These are phyloP conservation scores for Hippocampus zosterae DNA, from an alignment of 2,113 vertebrate species.

Conservation along the genomic window DNA sequence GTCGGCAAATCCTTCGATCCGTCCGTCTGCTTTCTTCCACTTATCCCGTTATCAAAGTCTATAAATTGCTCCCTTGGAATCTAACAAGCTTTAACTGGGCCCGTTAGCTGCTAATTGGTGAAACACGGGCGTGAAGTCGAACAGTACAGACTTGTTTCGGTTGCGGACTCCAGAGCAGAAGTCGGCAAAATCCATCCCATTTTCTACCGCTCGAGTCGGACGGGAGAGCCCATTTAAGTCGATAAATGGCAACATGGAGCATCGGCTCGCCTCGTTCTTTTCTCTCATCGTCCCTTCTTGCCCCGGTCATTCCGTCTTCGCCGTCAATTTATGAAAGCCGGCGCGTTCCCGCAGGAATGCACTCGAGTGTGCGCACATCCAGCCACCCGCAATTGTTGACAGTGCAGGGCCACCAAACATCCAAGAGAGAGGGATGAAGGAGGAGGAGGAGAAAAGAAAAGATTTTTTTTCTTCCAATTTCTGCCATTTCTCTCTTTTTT, in stretches of 20 bases:
- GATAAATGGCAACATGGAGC: not conserved
- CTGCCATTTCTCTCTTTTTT: constrained; percentile 37
- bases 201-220: not conserved
- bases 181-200: not conserved
- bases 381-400: constrained; percentile 49
- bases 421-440: constrained; percentile 65
- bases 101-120: not conserved
- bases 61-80: not conserved
- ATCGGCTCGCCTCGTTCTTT: constrained; percentile 7
- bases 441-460: constrained; percentile 37
- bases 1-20: too few species aligned
- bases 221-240: not conserved
- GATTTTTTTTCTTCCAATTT: constrained; percentile 49
- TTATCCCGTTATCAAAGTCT: too few species aligned
- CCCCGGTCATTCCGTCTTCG: constrained; percentile 49
- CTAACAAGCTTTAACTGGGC: not conserved
- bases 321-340: constrained; percentile 37
- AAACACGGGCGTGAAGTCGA: not conserved
- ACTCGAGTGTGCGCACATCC: constrained; percentile 10
- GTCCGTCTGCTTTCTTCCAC: too few species aligned
- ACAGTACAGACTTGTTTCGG: too few species aligned
- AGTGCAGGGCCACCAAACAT: constrained; percentile 35
- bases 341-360: not conserved
- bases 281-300: constrained; percentile 23
- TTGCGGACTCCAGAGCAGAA: not conserved